Evolutionary conservation across 2,888 invertebrate genomes (phyloP).

Genomic region (Aricia artaxerxes): DNA sequence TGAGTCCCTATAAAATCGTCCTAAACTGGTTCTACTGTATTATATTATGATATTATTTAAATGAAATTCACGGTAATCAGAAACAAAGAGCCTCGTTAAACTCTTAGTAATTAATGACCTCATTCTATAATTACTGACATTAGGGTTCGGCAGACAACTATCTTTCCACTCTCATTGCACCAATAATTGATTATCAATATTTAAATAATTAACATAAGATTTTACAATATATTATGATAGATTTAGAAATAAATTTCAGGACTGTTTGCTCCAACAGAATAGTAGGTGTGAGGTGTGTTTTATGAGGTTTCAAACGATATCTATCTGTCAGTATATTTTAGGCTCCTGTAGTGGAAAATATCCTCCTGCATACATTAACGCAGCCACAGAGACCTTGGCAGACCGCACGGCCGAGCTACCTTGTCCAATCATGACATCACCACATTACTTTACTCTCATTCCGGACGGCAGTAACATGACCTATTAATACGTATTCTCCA

Average conservation of each 20-base stretch:
- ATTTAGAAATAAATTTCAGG: background rate
- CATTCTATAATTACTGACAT: slow-evolving; percentile 4
- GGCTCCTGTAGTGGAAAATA: background rate
- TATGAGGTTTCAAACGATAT: background rate
- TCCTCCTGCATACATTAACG: background rate
- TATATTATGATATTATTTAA: background rate
- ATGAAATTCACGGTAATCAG: background rate
- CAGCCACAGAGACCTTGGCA: slow-evolving; percentile 18
- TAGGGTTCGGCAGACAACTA: background rate
- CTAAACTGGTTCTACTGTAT: no score
- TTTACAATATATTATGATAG: background rate
- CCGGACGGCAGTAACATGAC: slow-evolving; percentile 3
- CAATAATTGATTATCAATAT: background rate
- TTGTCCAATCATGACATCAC: slow-evolving; percentile 53
- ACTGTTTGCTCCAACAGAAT: background rate
- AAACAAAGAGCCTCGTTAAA: background rate
- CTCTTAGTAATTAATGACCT: background rate
- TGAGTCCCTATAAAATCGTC: no score
- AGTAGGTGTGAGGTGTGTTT: background rate
- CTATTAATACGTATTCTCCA: slow-evolving; percentile 6
- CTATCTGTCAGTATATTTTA: background rate
- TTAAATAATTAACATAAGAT: background rate
- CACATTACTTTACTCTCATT: slow-evolving; percentile 17
- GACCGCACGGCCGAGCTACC: slow-evolving; percentile 4
- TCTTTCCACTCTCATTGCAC: background rate